Conservation (phyloP, 2,113 vertebrate species). For the Hippopotamus amphibius region DNA sequence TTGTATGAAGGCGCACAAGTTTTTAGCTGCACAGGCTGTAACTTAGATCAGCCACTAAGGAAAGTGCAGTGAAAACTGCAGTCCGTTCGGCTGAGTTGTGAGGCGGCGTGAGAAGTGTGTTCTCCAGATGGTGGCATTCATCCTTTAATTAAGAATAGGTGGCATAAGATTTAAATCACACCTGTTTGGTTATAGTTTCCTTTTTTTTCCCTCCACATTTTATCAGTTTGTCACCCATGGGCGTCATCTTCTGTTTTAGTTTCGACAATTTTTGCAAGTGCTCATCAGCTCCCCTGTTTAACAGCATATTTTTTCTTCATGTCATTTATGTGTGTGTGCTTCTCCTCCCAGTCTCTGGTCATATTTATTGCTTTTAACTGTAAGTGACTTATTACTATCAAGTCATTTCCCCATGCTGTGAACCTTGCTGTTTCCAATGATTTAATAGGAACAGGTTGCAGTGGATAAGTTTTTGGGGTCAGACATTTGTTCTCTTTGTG, state of each 20-base stretch:
- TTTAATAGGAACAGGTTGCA: neutral
- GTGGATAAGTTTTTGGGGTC: neutral
- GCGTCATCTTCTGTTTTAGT: neutral
- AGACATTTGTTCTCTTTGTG: conserved; percentile 5
- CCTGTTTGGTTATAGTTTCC: neutral
- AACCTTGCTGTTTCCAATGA: conserved; percentile 23
- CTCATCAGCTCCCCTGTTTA: neutral
- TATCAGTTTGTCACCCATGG: neutral
- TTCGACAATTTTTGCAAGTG: neutral
- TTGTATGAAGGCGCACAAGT: neutral
- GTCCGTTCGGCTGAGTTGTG: neutral
- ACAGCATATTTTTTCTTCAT: neutral
- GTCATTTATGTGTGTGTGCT: neutral
- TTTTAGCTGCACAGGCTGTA: neutral
- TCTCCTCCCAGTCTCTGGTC: no score
- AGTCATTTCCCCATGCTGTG: neutral
- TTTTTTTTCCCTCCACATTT: neutral
- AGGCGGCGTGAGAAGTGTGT: neutral
- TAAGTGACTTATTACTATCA: neutral
- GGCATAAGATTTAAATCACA: neutral
- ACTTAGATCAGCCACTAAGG: no score
- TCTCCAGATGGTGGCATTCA: neutral
- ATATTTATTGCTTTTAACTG: neutral
- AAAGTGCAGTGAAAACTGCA: neutral
- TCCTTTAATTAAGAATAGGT: neutral